Evolutionary conservation across 1,140 invertebrate species (phyloP), one percentile per base, ranked within the genome.

Genomic region (Homarus americanus): DNA sequence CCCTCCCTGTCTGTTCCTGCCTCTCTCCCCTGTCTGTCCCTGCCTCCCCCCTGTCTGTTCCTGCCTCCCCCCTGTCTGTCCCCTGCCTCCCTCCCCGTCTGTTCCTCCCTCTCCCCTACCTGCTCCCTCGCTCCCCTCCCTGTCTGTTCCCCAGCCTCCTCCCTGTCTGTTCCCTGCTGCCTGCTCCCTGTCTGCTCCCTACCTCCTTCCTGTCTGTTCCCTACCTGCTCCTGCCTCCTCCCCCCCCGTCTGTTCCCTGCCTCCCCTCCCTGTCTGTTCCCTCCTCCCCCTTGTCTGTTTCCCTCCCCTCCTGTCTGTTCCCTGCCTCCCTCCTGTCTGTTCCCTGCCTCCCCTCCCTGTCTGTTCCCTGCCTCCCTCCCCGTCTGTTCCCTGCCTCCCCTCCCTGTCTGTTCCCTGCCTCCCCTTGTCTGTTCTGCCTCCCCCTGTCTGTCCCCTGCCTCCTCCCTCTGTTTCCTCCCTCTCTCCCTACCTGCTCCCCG

Each of bases 291-390:
- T 41, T 32, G 10, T 12, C 7, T 44, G 0, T 28, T 4, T 83
- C 53, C 36, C 49, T 63, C 44, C 66, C 53, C 15, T 53, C 24
- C 41, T 36, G 53, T 66, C 53, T 83, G n/a, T n/a, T n/a, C n/a
- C 44, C 34, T 32, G 38, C 82, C 38, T 32, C 38, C 63, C 38
- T 20, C 58, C 36, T 73, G 5, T 73, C 66, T 69, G n/a, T 9
- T 84, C 58, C 73, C 38, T 79, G 38, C 32, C 76, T 79, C 76
- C 73, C 82, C 40, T n/a, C 32, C 80, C 38, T 34, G 72, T 36
- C 76, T 72, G 75, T 49, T 82, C 79, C 76, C 40, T 75, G 72
- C 49, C 66, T 86, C 69, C 76, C 73, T 75, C 84, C 49, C 53
- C 58, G 20, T 36, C 53, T n/a, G n/a, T n/a, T 12, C 7, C 40